Evolutionary conservation across 1,140 invertebrate genomes (phyloP).

Genomic region (Hylaeus anthracinus): DNA sequence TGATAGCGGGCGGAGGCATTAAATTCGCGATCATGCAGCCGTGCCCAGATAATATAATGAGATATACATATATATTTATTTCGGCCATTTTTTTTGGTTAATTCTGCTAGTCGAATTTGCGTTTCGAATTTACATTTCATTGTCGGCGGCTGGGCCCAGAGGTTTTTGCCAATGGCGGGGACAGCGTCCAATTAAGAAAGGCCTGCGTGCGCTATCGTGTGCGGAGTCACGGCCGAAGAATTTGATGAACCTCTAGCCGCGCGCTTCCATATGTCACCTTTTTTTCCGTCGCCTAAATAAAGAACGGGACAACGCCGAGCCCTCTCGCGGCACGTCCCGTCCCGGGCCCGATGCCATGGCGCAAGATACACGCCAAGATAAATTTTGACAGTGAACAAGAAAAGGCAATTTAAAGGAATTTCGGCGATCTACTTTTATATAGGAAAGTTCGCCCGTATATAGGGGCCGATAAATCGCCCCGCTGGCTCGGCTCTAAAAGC

Average conservation of each 20-base stretch:
- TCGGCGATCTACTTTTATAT: slow-evolving; percentile 45
- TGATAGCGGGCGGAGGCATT: slow-evolving; percentile 33
- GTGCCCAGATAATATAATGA: slow-evolving; percentile 38
- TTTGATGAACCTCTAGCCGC: slow-evolving; percentile 39
- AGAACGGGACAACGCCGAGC: slow-evolving; percentile 1
- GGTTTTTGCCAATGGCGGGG: slow-evolving; percentile 1
- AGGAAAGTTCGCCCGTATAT: slow-evolving; percentile 39
- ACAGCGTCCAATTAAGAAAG: slow-evolving; percentile 31
- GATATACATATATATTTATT: slow-evolving; percentile 29
- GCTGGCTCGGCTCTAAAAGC: slow-evolving; percentile 19
- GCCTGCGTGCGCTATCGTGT: neutral
- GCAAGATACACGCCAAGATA: slow-evolving; percentile 54
- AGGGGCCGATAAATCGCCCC: slow-evolving; percentile 29
- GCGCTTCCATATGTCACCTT: slow-evolving; percentile 29
- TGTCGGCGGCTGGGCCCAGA: slow-evolving; percentile 9
- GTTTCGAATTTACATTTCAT: slow-evolving; percentile 44
- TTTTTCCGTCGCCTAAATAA: slow-evolving; percentile 43
- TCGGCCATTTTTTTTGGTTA: slow-evolving; percentile 1
- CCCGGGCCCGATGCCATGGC: neutral
- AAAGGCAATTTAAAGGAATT: slow-evolving; percentile 61
- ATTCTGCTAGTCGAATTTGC: slow-evolving; percentile 31
- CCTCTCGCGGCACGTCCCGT: neutral
- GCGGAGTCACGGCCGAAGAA: slow-evolving; percentile 27
- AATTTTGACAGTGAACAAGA: slow-evolving; percentile 59
- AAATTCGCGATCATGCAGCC: slow-evolving; percentile 35